Conservation (phyloP, 2,888 invertebrate genomes). For the Epiblema foenella region DNA sequence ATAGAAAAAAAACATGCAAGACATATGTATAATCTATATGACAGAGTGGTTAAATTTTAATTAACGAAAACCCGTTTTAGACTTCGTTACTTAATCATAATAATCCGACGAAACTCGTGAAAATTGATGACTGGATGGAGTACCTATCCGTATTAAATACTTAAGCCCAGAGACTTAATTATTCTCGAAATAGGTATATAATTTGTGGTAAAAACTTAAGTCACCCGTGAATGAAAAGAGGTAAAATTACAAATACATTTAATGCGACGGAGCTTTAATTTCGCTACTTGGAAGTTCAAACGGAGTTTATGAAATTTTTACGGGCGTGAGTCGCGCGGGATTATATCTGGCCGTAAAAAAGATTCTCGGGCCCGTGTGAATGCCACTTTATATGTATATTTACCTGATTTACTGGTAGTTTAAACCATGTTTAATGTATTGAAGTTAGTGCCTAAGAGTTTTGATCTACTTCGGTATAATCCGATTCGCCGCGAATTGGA, state of each 20-base stretch:
- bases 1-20: too few relatives aligned
- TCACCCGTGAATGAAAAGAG: slow-evolving; percentile 17
- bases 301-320: slow-evolving; percentile 56
- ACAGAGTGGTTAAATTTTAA: slow-evolving; percentile 15
- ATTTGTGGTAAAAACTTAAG: slow-evolving; percentile 17
- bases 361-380: slow-evolving; percentile 55
- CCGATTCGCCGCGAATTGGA: neutral
- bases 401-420: slow-evolving; percentile 23
- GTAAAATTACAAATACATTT: slow-evolving; percentile 36
- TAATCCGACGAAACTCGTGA: slow-evolving; percentile 19
- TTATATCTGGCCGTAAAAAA: slow-evolving; percentile 55
- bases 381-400: slow-evolving; percentile 50
- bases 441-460: neutral
- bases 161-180: slow-evolving; percentile 10
- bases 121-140: slow-evolving; percentile 20
- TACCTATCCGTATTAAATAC: slow-evolving; percentile 21
- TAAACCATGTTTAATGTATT: slow-evolving; percentile 10
- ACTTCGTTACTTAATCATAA: neutral
- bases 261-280: slow-evolving; percentile 43
- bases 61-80: slow-evolving; percentile 12
- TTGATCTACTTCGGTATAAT: neutral
- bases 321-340: slow-evolving; percentile 49
- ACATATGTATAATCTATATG: slow-evolving; percentile 24
- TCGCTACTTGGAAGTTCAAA: slow-evolving; percentile 49
- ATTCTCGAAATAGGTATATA: slow-evolving; percentile 9